Evolutionary conservation across 2,113 vertebrate species (phyloP), one percentile per base, ranked within the genome.

Genomic region (Panthera uncia): DNA sequence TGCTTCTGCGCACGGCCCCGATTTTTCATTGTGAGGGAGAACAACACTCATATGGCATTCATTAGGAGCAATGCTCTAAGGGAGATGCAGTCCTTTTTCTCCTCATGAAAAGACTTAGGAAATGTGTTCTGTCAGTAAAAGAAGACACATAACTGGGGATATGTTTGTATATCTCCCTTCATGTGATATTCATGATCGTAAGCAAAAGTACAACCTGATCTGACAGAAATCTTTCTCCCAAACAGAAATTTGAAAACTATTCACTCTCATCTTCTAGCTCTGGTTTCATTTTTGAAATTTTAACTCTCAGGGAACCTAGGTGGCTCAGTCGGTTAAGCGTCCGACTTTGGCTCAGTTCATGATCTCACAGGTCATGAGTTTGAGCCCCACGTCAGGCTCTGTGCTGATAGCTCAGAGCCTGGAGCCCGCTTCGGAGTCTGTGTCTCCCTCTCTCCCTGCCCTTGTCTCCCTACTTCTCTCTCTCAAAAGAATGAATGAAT

Each of bases 81-180:
- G 63, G 89, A 97, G 41, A 13, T 50, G 33, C 15, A 2, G 6
- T 50, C 27, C 84, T 73, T n/a, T 16, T 5, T 6, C 13, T 19
- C 89, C 55, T n/a, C 45, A 73, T 19, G 57, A 29, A 66, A 97
- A 85, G 36, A 91, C 85, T 0, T 0, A 23, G 38, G 85, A 78
- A 38, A 94, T 14, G 8, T 31, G 94, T 27, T 91, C 11, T 89
- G 13, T n/a, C 92, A 97, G 94, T 73, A 95, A 89, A 81, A 52
- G 50, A 89, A 29, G 11, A 94, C 11, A 31, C 45, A 79, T 29
- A 74, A 41, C 19, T 55, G 12, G 57, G 45, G 84, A 63, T 16
- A 21, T 69, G 69, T 84, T 27, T 74, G n/a, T 50, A 82, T 31
- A 84, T 71, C 57, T 86, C 29, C 29, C 31, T 36, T 79, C 73